phyloP scores from a whole-genome alignment of 2,797 vertebrate genomes.

The Gambusia yucatana region DNA sequence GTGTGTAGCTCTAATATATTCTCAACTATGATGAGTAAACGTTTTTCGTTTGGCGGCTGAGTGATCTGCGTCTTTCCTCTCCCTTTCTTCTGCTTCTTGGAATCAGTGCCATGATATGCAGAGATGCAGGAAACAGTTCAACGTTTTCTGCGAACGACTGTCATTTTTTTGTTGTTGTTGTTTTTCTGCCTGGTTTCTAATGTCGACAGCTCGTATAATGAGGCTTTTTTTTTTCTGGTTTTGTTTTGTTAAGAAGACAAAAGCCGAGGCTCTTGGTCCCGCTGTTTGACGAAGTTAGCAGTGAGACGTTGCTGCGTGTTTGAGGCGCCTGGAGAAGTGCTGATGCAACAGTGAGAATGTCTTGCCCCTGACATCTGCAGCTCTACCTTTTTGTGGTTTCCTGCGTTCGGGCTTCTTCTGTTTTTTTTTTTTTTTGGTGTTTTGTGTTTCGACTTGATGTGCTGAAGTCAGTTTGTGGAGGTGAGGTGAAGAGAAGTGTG shows the following conservation, averaged over 20 bases:
- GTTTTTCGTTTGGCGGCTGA: not conserved
- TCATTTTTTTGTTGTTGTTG: not conserved
- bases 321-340: slow-evolving; percentile 4
- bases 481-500: slow-evolving; percentile 31
- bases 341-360: slow-evolving; percentile 38
- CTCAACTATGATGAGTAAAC: not conserved
- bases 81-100: not conserved
- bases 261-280: not conserved
- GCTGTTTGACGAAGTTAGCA: slow-evolving; percentile 8
- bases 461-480: slow-evolving; percentile 18
- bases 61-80: not conserved
- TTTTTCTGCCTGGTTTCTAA: not conserved
- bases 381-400: slow-evolving; percentile 61
- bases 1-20: not conserved
- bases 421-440: slow-evolving; percentile 25
- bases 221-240: not conserved
- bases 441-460: slow-evolving; percentile 19
- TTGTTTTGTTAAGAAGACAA: not conserved
- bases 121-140: not conserved
- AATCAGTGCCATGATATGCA: not conserved
- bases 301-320: not conserved
- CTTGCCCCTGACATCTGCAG: slow-evolving; percentile 41
- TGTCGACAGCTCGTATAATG: not conserved
- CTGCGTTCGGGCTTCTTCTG: slow-evolving; percentile 50
- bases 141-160: not conserved